Percentiles rank a stretch among this genome's conserved stretches.
Evolutionary conservation across 2,888 invertebrate species (phyloP).

Genomic region (Bimastos eiseni): DNA sequence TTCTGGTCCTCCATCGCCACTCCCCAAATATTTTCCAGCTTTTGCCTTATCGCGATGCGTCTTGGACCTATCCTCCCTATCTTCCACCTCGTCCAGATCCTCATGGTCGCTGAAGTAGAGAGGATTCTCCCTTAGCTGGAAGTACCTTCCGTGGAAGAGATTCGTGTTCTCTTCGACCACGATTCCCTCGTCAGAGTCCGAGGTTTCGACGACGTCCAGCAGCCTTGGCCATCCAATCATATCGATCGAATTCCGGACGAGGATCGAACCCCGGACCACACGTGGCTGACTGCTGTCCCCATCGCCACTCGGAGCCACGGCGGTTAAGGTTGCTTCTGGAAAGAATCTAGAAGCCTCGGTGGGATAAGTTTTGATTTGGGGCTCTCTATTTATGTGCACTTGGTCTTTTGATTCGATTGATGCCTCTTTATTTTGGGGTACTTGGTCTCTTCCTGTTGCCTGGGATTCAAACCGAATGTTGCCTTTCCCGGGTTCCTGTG

Average conservation of each 20-base stretch:
- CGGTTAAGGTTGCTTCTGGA: neutral
- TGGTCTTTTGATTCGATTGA: neutral
- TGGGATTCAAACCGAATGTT: neutral
- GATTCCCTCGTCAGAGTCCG: slow-evolving; percentile 36
- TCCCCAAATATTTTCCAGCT: neutral
- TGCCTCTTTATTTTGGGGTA: neutral
- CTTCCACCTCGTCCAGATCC: neutral
- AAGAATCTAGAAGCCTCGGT: neutral
- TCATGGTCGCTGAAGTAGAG: slow-evolving; percentile 44
- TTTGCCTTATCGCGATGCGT: neutral
- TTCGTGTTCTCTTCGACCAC: slow-evolving; percentile 42
- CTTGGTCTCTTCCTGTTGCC: neutral
- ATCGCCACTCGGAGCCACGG: neutral
- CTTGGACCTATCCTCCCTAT: neutral
- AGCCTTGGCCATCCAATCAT: slow-evolving; percentile 33
- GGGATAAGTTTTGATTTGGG: neutral
- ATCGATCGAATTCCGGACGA: slow-evolving; percentile 45
- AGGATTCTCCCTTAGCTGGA: slow-evolving; percentile 45
- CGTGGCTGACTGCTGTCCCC: slow-evolving; percentile 30
- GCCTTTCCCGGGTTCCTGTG: neutral
- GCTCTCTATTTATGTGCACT: neutral
- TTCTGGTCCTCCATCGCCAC: neutral
- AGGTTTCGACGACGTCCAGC: slow-evolving; percentile 29
- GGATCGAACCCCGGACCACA: slow-evolving; percentile 44
- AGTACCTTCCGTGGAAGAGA: slow-evolving; percentile 42